Evolutionary conservation across 1,140 invertebrate species (phyloP).

Genomic region (Aphis gossypii): DNA sequence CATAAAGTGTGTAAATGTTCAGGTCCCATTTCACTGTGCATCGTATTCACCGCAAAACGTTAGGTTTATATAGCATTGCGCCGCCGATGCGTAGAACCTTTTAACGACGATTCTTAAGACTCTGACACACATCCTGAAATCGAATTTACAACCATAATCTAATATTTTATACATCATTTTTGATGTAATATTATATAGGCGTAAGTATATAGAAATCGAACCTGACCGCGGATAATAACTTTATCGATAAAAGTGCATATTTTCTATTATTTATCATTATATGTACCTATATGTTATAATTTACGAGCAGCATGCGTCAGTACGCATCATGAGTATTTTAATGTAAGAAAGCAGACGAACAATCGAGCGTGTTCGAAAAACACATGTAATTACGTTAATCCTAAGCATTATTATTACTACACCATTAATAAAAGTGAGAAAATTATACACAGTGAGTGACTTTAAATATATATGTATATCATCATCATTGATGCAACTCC

Average conservation of each 20-base stretch:
- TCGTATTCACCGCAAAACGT: background rate
- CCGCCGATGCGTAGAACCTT: background rate
- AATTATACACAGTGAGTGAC: slow-evolving; percentile 8
- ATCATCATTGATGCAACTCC: background rate
- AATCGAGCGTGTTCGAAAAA: background rate
- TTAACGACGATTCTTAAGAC: background rate
- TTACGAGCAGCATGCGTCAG: background rate
- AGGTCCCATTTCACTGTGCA: background rate
- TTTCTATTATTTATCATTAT: slow-evolving; percentile 7
- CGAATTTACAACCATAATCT: background rate
- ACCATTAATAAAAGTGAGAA: slow-evolving; percentile 39
- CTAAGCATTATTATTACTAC: slow-evolving; percentile 26
- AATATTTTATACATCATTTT: background rate
- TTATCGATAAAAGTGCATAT: background rate
- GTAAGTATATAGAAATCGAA: background rate
- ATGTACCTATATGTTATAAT: background rate
- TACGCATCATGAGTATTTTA: background rate
- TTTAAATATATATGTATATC: background rate
- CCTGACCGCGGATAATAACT: background rate
- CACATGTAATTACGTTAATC: background rate
- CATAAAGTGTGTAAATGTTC: background rate
- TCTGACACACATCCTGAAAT: background rate
- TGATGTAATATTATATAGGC: background rate
- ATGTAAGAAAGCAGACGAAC: background rate
- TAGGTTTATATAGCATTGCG: background rate